Percentiles rank a stretch among this genome's conserved stretches.
Evolutionary conservation across 2,888 invertebrate genomes (phyloP).

Genomic region (Spodoptera littoralis): DNA sequence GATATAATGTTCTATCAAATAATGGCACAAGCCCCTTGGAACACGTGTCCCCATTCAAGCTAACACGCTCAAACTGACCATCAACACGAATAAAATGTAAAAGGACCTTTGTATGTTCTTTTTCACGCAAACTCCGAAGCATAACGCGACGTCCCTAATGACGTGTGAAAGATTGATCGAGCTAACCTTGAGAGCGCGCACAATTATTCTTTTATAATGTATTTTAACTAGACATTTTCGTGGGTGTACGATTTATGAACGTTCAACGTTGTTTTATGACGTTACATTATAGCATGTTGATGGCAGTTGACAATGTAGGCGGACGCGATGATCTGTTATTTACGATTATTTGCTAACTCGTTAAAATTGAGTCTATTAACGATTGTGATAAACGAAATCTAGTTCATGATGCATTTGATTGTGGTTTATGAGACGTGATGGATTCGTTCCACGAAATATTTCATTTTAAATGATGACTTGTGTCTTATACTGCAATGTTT

Average conservation of each 20-base stretch:
- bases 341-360: constrained; percentile 53
- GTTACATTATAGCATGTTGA: constrained; percentile 60
- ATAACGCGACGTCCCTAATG: constrained; percentile 72
- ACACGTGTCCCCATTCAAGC: constrained; percentile 49
- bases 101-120: constrained; percentile 48
- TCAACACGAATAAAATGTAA: constrained; percentile 50
- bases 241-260: constrained; percentile 63
- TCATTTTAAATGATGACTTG: no score
- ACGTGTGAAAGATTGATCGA: constrained; percentile 67
- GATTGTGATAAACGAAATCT: constrained; percentile 46
- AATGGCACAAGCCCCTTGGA: constrained; percentile 16
- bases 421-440: constrained; percentile 31
- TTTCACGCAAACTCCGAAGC: constrained; percentile 64
- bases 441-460: constrained; percentile 6
- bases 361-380: constrained; percentile 56
- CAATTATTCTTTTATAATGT: constrained; percentile 65
- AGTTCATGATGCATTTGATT: constrained; percentile 38
- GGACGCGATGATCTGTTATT: constrained; percentile 55
- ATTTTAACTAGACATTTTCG: constrained; percentile 62
- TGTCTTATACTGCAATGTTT: no score
- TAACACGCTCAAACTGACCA: constrained; percentile 52
- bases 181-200: constrained; percentile 60
- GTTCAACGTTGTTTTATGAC: constrained; percentile 60
- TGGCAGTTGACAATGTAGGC: constrained; percentile 59
- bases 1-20: constrained; percentile 37